These are phyloP conservation scores for Etheostoma spectabile DNA, from an alignment of 2,113 vertebrate genomes.

Conservation along the genomic window DNA sequence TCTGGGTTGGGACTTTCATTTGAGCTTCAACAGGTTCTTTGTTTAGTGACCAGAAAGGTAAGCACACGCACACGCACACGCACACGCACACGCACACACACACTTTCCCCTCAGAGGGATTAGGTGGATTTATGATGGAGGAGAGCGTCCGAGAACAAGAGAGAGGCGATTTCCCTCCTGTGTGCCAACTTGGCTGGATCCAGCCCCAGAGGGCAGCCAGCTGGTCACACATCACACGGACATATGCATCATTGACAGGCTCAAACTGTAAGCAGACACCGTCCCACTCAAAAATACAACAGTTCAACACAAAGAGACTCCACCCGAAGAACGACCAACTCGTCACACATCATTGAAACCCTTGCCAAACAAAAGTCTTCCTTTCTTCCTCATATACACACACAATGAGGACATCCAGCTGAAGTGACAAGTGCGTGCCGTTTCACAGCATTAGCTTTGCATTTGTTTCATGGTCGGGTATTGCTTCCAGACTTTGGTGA, in stretches of 20 bases:
- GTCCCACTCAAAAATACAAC: constrained; percentile 11
- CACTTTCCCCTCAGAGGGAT: constrained; percentile 18
- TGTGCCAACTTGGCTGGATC: constrained; percentile 72
- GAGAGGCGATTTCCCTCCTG: constrained; percentile 75
- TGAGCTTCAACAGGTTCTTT: constrained; percentile 4
- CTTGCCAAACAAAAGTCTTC: constrained; percentile 27
- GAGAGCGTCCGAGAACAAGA: constrained; percentile 72
- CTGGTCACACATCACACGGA: constrained; percentile 57
- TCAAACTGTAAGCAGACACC: constrained; percentile 17
- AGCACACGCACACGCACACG: background rate
- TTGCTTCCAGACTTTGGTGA: constrained; percentile 42
- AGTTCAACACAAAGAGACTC: constrained; percentile 25
- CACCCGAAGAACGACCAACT: background rate
- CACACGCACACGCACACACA: no score
- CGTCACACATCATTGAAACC: constrained; percentile 26
- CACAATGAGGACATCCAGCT: constrained; percentile 17
- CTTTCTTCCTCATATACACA: constrained; percentile 5
- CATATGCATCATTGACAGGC: constrained; percentile 25
- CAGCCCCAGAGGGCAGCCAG: constrained; percentile 47
- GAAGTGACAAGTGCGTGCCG: background rate
- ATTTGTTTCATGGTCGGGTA: constrained; percentile 23
- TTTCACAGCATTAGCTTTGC: constrained; percentile 34
- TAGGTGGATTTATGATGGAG: constrained; percentile 70
- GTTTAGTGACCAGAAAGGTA: constrained; percentile 1
- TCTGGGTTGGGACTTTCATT: constrained; percentile 8